A percentile compares a stretch with the other conserved stretches of the same genome.
Evolutionary conservation across 1,140 invertebrate species (phyloP).

Genomic region (Polyergus mexicanus): DNA sequence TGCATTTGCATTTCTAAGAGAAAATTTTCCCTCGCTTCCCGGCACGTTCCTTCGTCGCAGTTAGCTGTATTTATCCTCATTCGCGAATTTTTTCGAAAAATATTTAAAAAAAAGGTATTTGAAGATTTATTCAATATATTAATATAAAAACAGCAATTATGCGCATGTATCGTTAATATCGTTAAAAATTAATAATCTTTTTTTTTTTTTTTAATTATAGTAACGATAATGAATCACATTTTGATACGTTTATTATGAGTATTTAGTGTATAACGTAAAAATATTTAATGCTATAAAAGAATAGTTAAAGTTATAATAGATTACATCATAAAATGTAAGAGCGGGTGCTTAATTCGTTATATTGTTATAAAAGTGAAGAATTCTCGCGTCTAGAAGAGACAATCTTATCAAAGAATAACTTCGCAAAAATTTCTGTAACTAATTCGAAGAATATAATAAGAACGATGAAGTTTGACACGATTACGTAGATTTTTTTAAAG

Average conservation of each 20-base stretch:
- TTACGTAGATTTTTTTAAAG: slow-evolving; percentile 10
- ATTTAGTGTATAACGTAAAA: not conserved
- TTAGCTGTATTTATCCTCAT: not conserved
- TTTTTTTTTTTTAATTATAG: no score
- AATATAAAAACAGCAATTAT: not conserved
- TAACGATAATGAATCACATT: no score
- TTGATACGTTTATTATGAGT: not conserved
- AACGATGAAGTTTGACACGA: slow-evolving; percentile 18
- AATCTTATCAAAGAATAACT: slow-evolving; percentile 5
- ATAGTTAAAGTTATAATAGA: not conserved
- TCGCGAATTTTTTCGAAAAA: not conserved
- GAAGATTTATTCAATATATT: not conserved
- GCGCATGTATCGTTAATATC: not conserved
- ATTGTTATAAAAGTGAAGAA: not conserved
- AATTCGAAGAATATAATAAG: not conserved
- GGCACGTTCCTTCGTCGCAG: not conserved
- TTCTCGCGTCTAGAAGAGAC: not conserved
- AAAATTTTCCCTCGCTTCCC: not conserved
- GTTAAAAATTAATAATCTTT: not conserved
- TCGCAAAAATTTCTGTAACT: slow-evolving; percentile 10
- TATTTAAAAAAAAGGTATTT: not conserved
- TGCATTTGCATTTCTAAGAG: slow-evolving; percentile 10
- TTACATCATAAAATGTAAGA: not conserved
- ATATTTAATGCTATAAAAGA: not conserved
- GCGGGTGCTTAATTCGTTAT: not conserved